Percentiles rank a stretch among this genome's conserved stretches.
Evolutionary conservation across 2,113 vertebrate genomes (phyloP).

Genomic region (Anseranas semipalmata): DNA sequence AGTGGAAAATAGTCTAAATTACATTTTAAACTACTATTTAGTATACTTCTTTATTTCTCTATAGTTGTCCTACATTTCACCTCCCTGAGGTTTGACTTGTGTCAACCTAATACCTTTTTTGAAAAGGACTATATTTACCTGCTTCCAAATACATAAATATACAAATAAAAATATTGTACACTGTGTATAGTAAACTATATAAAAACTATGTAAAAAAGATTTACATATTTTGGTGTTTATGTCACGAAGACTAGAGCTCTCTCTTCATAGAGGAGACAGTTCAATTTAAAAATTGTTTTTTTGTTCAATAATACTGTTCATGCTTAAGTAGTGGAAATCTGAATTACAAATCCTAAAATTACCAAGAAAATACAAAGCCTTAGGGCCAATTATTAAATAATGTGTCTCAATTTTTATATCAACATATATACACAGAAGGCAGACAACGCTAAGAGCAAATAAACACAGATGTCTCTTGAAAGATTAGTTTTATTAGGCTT

Average conservation of each 20-base stretch:
- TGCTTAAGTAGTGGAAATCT: not conserved
- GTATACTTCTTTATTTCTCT: not conserved
- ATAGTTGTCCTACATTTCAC: not conserved
- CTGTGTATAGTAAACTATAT: not conserved
- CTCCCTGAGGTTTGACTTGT: not conserved
- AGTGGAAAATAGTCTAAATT: not conserved
- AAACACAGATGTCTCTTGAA: constrained; percentile 11
- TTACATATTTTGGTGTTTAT: not conserved
- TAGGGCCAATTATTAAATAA: constrained; percentile 18
- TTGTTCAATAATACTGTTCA: not conserved
- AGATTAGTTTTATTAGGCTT: constrained; percentile 6
- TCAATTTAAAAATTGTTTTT: not conserved
- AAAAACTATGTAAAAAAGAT: not conserved
- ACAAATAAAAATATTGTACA: not conserved
- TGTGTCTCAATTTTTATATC: not conserved
- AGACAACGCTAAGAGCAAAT: constrained; percentile 11
- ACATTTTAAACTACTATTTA: not conserved
- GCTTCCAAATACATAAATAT: not conserved
- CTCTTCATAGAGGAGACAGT: not conserved
- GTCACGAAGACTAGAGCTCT: not conserved
- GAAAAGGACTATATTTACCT: not conserved
- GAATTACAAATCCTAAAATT: constrained; percentile 28
- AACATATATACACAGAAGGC: not conserved
- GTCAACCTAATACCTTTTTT: not conserved
- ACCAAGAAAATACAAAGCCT: not conserved